Base-by-base conservation (phyloP, 2,113 vertebrate genomes). In the Chionodraco myersi region DNA sequence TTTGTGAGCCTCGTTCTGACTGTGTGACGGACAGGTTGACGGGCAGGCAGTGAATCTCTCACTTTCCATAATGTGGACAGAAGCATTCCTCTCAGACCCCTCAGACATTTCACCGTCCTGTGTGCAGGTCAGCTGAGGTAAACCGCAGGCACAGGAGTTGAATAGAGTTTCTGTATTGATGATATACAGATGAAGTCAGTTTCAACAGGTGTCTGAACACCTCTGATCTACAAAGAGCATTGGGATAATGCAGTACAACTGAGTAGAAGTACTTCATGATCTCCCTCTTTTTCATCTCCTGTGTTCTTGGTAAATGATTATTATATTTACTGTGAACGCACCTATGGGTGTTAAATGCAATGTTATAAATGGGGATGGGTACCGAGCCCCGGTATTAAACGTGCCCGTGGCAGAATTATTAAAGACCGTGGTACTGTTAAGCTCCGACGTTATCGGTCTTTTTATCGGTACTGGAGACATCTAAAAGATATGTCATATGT, bases 21-120 rank as follows among this genome's bases (percentile, higher is more conserved):
- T 51, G 41, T 76, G 63, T 67, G 73, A 62, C 34, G 52, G 12
- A 61, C 65, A 36, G 62, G 61, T 82, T 81, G 64, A 87, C 61
- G 71, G 59, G 23, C 64, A 75, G 36, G 18, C 13, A 68, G 51
- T 23, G 65, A 85, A 82, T 78, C 62, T 78, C 62, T 57, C 67
- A 64, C 34, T 75, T 72, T 56, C 12, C 5, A 64, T 75, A 62
- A 63, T 71, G 53, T 4, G 18, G 3, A 72, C 18, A 53, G 18
- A 62, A 75, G 82, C 73, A 58, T 34, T 54, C 23, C 23, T 14
- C n/a, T 23, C 45, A 5, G 54, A 59, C 14, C 34, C 16, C 18
- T 10, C 23, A 3, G 54, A 45, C 57, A 36, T 12, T 44, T 72
- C 21, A 58, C n/a, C 47, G 64, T 45, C 8, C 49, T 48, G 36